Evolutionary conservation across 2,113 vertebrate species (phyloP).

Genomic region (Mustelus asterias): DNA sequence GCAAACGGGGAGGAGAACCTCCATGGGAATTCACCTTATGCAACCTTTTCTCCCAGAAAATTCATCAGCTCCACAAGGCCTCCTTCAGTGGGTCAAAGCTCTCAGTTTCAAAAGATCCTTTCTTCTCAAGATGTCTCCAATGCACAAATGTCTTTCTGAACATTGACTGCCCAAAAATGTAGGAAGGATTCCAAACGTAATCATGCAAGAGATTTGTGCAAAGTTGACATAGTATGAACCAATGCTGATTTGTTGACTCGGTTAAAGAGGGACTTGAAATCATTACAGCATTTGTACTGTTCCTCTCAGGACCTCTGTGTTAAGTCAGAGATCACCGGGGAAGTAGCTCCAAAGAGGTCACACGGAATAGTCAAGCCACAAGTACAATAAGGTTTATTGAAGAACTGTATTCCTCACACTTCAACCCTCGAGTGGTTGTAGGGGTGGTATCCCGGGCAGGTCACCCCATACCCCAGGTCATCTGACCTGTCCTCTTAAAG

Average conservation of each 20-base stretch:
- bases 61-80: background rate
- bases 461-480: too few relatives aligned
- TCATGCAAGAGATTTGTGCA: background rate
- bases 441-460: too few relatives aligned
- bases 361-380: too few relatives aligned
- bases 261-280: background rate
- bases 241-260: background rate
- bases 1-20: background rate
- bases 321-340: too few relatives aligned
- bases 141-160: background rate
- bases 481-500: too few relatives aligned
- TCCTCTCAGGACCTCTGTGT: background rate
- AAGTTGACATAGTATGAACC: background rate
- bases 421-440: too few relatives aligned
- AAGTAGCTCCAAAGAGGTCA: too few relatives aligned
- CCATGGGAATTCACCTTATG: background rate
- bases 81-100: background rate
- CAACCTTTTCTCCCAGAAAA: background rate
- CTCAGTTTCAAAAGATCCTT: background rate
- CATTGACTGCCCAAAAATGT: background rate
- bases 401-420: too few relatives aligned
- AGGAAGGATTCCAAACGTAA: background rate
- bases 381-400: too few relatives aligned
- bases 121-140: background rate
- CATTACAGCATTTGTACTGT: background rate